Evolutionary conservation across 2,113 vertebrate genomes (phyloP), one percentile per base, ranked within the genome.

Genomic region (Gyps fulvus): DNA sequence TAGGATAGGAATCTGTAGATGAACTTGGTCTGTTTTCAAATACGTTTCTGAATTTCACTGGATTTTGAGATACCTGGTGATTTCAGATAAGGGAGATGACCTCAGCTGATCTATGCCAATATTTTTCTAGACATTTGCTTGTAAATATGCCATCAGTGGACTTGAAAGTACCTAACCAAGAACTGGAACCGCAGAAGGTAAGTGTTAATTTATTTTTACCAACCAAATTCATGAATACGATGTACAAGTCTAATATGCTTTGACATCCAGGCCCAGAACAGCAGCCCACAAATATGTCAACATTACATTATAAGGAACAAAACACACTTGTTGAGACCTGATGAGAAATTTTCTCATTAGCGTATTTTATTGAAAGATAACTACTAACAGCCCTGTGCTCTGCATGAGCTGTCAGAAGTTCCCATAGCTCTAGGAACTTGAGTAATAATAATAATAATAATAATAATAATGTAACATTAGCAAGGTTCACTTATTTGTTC

Each of bases 341-440:
- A 81, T 90, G 89, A 94, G 91, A 95, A 91, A 93, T 90, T 93
- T 96, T 96, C 93, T 93, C 90, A 93, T 94, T 95, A 95, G 92
- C 87, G 49, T 61, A 42, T 79, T 96, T 91, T 88, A 82, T 82
- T 91, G 93, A 77, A 96, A 87, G 95, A 94, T 86, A 79, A 90
- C 79, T 72, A 62, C 52, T 61, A 95, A 91, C 72, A 74, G 67
- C 38, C 57, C 76, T 90, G 72, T 89, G 67, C 91, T 95, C 87
- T 96, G 91, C 85, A 15, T 95, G 93, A 95, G 85, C 74, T 96
- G 90, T 96, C 93, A 93, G 72, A 80, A 88, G 55, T 92, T 90
- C 80, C 90, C 31, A n/a, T 73, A 81, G 81, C 76, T 87, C 58
- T 70, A 50, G 70, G 43, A 84, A 90, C 17, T 45, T 70, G 76